phyloP scores from a whole-genome alignment of 1,140 invertebrate genomes.

The Diorhabda elongata region DNA sequence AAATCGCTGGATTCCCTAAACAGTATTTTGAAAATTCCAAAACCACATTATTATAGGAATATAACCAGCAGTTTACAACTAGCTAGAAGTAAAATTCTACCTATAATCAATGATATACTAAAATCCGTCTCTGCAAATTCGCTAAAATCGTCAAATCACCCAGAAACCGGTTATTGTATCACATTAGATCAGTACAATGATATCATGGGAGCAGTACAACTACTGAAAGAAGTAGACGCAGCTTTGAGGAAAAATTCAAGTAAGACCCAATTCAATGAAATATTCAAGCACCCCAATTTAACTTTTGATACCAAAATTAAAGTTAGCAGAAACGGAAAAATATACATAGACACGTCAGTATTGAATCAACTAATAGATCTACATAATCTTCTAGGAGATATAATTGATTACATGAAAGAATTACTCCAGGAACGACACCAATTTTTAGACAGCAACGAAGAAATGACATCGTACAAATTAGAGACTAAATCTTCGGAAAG shows the following conservation, averaged over 20 bases:
- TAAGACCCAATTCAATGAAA: slow-evolving; percentile 4
- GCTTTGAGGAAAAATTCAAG: slow-evolving; percentile 4
- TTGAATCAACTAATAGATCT: slow-evolving; percentile 26
- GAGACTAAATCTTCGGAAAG: not conserved
- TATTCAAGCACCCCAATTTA: slow-evolving; percentile 11
- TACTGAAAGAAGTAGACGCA: slow-evolving; percentile 19
- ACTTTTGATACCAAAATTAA: slow-evolving; percentile 18
- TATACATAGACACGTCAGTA: slow-evolving; percentile 24
- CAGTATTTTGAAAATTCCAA: slow-evolving; percentile 9
- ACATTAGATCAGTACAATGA: slow-evolving; percentile 24
- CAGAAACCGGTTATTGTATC: slow-evolving; percentile 5
- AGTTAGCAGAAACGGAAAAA: slow-evolving; percentile 16
- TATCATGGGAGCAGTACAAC: slow-evolving; percentile 20
- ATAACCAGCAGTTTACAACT: slow-evolving; percentile 11
- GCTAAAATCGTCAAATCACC: not conserved
- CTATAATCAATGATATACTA: slow-evolving; percentile 18
- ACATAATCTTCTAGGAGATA: slow-evolving; percentile 22
- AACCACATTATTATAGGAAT: not conserved
- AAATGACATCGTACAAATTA: not conserved
- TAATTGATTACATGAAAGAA: slow-evolving; percentile 18
- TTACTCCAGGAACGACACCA: not conserved
- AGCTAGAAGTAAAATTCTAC: slow-evolving; percentile 18
- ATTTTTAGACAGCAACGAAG: not conserved
- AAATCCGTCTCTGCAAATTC: slow-evolving; percentile 9
- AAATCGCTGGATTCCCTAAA: slow-evolving; percentile 9